Evolutionary conservation across 1,140 invertebrate species (phyloP), one percentile per base, ranked within the genome.

Genomic region (Artemia franciscana): DNA sequence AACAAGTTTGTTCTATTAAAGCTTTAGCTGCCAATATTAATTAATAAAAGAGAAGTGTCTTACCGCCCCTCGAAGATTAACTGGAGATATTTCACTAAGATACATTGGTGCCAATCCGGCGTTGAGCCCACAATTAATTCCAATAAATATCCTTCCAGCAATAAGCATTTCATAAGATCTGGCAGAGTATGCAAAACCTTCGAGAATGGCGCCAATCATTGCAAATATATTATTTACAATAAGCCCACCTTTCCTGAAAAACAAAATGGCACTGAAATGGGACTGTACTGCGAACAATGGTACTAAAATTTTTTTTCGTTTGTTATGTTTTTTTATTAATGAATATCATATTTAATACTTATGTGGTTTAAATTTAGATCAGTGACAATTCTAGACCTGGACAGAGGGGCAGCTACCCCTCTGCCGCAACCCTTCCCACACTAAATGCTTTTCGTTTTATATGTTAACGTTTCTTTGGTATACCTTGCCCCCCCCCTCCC

Each of bases 31-130:
- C 9, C n/a, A n/a, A n/a, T n/a, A n/a, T n/a, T n/a, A n/a, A 5
- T 24, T 7, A 61, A 23, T 24, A 60, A 23, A 62, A 21, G 5
- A 5, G 25, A 7, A 61, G 23, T 24, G 59, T 73, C 75, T 74
- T 69, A 81, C 81, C 23, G 86, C 85, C 59, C 88, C 88, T 62
- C 88, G 72, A 0, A 91, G 71, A 66, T 85, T 82, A 1, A 80
- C 75, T 0, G 89, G 89, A 0, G 88, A 86, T 69, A 93, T 88
- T 74, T 93, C 89, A 0, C 84, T 78, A 7, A 93, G 70, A 68
- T 91, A 93, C 82, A 91, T 86, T 0, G 88, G 88, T 0, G 83
- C 82, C 0, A 92, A 67, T 9, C 87, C 88, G n/a, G 86, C 85
- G 69, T 88, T 88, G 15, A 87, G 68, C 26, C 88, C 88, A 18